Evolutionary conservation across 2,113 vertebrate genomes (phyloP).

Genomic region (Chloebia gouldiae): DNA sequence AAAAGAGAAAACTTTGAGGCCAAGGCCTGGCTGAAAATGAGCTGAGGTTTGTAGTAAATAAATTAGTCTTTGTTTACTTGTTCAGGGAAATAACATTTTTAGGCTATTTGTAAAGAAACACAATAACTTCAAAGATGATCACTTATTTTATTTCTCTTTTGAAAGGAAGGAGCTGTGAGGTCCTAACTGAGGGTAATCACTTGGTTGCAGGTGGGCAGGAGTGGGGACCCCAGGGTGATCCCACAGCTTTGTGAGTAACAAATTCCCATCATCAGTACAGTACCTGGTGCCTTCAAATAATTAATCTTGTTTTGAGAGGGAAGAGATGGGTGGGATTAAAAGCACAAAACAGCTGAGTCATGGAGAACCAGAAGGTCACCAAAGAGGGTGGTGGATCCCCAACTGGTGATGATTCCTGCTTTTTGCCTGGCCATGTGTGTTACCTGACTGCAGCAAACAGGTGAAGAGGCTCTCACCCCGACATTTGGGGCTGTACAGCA

Average conservation of each 20-base stretch:
- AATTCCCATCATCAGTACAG: neutral
- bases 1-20: neutral
- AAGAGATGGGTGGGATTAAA: neutral
- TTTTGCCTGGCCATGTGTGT: rapidly evolving
- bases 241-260: neutral
- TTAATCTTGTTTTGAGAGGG: neutral
- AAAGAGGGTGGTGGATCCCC: neutral
- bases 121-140: neutral
- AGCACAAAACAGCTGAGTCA: neutral
- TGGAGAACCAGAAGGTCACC: neutral
- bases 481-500: neutral
- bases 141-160: neutral
- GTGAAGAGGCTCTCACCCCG: neutral
- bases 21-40: neutral
- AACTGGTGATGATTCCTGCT: neutral
- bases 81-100: neutral
- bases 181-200: neutral
- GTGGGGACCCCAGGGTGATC: neutral
- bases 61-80: neutral
- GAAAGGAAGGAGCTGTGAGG: neutral
- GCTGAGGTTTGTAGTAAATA: neutral
- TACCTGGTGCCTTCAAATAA: neutral
- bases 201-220: neutral
- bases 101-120: neutral
- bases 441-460: neutral